Base-by-base conservation (phyloP, 2,888 invertebrate genomes). In the Phyllotreta cruciferae region DNA sequence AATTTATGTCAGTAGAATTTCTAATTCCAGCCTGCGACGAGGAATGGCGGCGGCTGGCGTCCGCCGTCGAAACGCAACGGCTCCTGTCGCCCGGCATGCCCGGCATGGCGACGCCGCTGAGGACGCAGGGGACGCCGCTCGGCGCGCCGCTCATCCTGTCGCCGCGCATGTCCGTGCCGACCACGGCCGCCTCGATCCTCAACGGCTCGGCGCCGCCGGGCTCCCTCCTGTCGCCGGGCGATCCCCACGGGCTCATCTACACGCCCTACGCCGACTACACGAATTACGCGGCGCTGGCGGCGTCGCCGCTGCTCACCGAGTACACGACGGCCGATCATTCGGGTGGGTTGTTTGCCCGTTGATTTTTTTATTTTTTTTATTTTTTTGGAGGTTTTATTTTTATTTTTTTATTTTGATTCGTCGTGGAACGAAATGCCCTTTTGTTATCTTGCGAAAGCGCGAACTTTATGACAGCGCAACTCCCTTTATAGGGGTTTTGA, bases 61-160 rank as follows among this genome's bases (percentile, higher is more conserved):
- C 91, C 10, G 90, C 89, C 10, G 85, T 89, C 0, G 93, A 93
- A 78, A 90, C 90, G 11, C 93, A 93, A 79, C 87, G 93, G 49
- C 85, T 93, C 63, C 81, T 91, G 55, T 83, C 83, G 3, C 87
- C 86, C 11, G 87, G 84, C 7, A 78, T 85, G 77, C 84, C 90
- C 77, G 89, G 90, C 49, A 81, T 92, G 69, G 82, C 88, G 37
- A 66, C 67, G 36, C 60, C 67, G 61, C 82, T 90, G 75, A 85
- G 90, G 66, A 82, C 83, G 9, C 86, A 88, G 1, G 89, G 86
- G 55, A 90, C 93, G 7, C 95, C 96, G 0, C 81, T 95, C 66
- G 94, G 97, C 35, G 95, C 96, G 0, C 97, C 96, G 1, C 85
- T 97, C 78, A 96, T 98, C 75, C 87, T 97, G 68, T 94, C 95